Evolutionary conservation across 2,797 vertebrate species (phyloP), one percentile per base, ranked within the genome.

Genomic region (Numenius phaeopus): DNA sequence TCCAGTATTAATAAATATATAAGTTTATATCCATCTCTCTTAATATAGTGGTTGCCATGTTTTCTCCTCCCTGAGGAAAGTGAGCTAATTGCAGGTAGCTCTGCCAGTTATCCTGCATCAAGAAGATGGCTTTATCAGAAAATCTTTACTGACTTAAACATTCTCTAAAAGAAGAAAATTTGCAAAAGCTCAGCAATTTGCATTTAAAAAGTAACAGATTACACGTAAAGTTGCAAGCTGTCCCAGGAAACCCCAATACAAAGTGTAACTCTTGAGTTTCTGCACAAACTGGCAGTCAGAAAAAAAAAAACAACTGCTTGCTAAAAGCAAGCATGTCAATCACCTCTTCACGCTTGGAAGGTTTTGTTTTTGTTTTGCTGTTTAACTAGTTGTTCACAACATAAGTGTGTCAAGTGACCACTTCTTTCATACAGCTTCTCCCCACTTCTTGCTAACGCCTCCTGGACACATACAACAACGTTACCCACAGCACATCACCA

Each of bases 191-290:
- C 58, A 73, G 30, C 61, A 83, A 75, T 87, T 91, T 94, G 67
- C 73, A 89, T 89, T 96, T 94, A 61, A 93, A 89, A 78, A 89
- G 64, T 37, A 94, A 88, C 39, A 86, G 77, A 85, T 89, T 85
- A 96, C 40, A 91, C 2, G 27, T 32, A 64, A 85, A 94, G 52
- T 78, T 89, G 72, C 46, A 85, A 39, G 5, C 49, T 75, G 26
- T 81, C 66, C 72, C 85, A 77, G 44, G 66, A 88, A 94, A 92
- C 70, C 32, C 77, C 55, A 82, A 92, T 37, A 86, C 32, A 49
- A 90, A 71, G 59, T 13, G 10, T 76, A 90, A 85, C 79, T 58
- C 59, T 85, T 77, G 7, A 79, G 27, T 9, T 92, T 90, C 83
- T 46, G n/a, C 71, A 90, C 54, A 92, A 96, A 83, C 57, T 58